Conservation (phyloP, 2,797 vertebrate genomes). For the Pempheris klunzingeri region DNA sequence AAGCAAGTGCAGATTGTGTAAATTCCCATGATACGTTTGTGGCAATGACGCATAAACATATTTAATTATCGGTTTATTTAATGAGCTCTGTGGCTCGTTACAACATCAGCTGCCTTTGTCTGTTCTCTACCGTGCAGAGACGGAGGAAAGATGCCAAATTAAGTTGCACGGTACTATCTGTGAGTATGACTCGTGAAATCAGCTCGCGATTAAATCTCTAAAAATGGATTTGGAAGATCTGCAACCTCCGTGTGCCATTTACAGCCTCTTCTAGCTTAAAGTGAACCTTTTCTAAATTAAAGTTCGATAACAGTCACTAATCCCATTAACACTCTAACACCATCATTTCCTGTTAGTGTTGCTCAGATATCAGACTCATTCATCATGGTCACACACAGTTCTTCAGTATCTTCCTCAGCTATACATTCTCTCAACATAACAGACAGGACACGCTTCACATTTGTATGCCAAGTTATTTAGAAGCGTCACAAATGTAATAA, state of each 20-base stretch:
- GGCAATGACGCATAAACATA: conserved; percentile 19
- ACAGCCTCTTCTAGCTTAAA: no score
- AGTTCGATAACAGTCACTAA: no score
- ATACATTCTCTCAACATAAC: no score
- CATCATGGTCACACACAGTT: no score
- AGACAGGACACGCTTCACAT: no score
- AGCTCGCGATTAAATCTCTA: background rate
- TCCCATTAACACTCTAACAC: no score
- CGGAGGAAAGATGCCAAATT: background rate
- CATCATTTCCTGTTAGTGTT: no score
- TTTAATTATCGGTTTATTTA: conserved; percentile 27
- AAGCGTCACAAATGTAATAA: no score
- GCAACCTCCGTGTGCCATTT: background rate
- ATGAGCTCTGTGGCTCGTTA: conserved; percentile 11
- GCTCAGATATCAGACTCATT: no score
- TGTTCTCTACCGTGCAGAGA: background rate
- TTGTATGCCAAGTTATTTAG: no score
- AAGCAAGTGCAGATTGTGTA: conserved; percentile 1
- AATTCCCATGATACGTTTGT: conserved; percentile 15
- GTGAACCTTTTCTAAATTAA: no score
- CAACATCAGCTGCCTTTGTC: background rate
- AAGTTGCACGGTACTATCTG: background rate
- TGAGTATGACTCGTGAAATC: background rate
- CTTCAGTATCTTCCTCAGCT: no score
- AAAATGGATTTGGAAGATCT: background rate